Evolutionary conservation across 2,888 invertebrate genomes (phyloP).

Genomic region (Corythucha ciliata): DNA sequence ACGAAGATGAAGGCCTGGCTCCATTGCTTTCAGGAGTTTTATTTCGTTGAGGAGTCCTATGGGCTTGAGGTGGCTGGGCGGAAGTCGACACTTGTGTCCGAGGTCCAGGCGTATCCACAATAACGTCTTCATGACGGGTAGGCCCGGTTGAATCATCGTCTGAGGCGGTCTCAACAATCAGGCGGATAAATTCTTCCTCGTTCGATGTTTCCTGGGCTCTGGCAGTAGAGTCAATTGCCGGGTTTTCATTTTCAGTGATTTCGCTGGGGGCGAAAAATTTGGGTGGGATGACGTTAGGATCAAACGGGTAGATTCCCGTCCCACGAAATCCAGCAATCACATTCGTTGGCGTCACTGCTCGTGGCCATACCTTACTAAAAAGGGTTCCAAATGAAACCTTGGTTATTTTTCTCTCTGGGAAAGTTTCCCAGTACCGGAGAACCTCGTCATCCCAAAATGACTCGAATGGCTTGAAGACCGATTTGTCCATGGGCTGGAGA

Average conservation of each 20-base stretch:
- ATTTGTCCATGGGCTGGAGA: conserved; percentile 39
- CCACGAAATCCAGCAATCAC: conserved; percentile 36
- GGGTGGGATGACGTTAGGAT: conserved; percentile 36
- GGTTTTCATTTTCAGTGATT: conserved; percentile 14
- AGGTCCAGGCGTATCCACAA: too few species aligned
- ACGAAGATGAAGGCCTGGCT: too few species aligned
- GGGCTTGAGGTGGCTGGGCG: too few species aligned
- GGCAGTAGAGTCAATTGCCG: background rate
- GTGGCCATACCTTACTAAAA: conserved; percentile 34
- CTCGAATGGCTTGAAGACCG: conserved; percentile 38
- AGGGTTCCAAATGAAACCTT: conserved; percentile 37
- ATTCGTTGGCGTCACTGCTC: conserved; percentile 34
- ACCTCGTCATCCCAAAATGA: conserved; percentile 40
- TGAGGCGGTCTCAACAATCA: too few species aligned
- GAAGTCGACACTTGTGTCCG: too few species aligned
- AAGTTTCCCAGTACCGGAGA: conserved; percentile 35
- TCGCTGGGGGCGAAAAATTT: conserved; percentile 35
- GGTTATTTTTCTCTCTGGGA: conserved; percentile 35
- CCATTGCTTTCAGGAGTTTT: too few species aligned
- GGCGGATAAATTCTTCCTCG: too few species aligned
- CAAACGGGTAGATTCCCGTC: conserved; percentile 37
- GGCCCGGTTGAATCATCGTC: too few species aligned
- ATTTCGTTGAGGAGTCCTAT: too few species aligned
- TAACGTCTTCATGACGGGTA: too few species aligned
- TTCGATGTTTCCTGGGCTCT: too few species aligned